Base-by-base conservation (phyloP, 2,113 vertebrate genomes). In the Poecile atricapillus region DNA sequence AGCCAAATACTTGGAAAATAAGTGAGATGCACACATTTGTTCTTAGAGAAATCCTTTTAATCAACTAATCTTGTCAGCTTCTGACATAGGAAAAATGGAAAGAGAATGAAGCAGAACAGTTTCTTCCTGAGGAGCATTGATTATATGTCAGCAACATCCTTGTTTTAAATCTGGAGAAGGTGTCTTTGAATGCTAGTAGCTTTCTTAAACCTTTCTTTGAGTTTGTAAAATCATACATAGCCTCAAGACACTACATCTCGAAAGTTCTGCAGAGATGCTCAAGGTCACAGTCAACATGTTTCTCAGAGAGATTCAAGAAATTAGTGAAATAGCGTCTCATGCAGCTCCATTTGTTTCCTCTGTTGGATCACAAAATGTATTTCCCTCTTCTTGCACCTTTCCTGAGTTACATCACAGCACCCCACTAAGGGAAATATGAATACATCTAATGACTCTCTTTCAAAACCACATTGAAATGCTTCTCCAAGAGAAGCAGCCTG, bases 401-500 rank as follows among this genome's bases (percentile, higher is more conserved):
- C 55, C 89, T 35, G 41, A 83, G n/a, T 65, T 91, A 35, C 63
- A 93, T 91, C 92, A 92, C 49, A 78, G 75, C 68, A 81, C 58
- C 35, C 53, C 59, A 82, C 89, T 88, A 95, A 74, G 75, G 92
- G 77, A 89, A 82, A 94, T 58, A 93, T 70, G 83, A 82, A 94
- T 82, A 73, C 15, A 49, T 87, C 83, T 67, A 92, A 67, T 23
- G 67, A 91, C 79, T 93, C 77, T 90, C 87, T 95, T 97, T 96
- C 71, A 85, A 94, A 96, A 93, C 74, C 67, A 59, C 58, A 87
- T 43, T 75, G 83, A 92, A 92, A 90, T 75, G 59, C 23, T 93
- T 89, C 92, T 89, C 53, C 75, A 83, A 60, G 70, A 90, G 94
- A 89, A 81, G 80, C 83, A 96, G 91, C 43, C 71, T 82, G 84